Percentiles rank a stretch among this genome's conserved stretches.
Evolutionary conservation across 2,797 vertebrate species (phyloP).

Genomic region (Siniperca scherzeri): DNA sequence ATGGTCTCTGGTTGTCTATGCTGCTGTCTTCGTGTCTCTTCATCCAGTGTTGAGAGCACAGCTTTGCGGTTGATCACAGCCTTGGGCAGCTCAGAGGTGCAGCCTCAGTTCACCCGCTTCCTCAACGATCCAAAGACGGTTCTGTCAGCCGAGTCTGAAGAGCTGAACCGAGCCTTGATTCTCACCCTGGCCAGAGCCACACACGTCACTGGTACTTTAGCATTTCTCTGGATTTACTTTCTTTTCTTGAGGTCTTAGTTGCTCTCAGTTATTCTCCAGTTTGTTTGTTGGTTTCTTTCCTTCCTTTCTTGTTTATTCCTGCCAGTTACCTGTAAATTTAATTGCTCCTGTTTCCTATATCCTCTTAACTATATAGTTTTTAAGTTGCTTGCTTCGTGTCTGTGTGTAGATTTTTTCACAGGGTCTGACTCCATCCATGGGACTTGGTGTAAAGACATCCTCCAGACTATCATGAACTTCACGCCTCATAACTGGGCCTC

Average conservation of each 20-base stretch:
- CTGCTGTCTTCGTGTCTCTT: slow-evolving; percentile 15
- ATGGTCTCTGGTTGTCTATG: not conserved
- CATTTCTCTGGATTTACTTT: not conserved
- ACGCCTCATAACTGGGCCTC: slow-evolving; percentile 99
- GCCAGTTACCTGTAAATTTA: not conserved
- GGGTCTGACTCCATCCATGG: slow-evolving; percentile 98
- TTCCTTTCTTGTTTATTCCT: not conserved
- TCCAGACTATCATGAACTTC: slow-evolving; percentile 99
- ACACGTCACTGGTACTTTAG: slow-evolving; percentile 92
- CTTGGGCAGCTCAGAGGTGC: slow-evolving; percentile 96
- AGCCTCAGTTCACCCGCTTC: slow-evolving; percentile 98
- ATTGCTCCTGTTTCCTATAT: not conserved
- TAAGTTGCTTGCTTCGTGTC: not conserved
- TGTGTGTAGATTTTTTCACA: slow-evolving; percentile 94
- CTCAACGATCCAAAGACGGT: slow-evolving; percentile 97
- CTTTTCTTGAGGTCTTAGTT: not conserved
- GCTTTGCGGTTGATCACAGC: slow-evolving; percentile 96
- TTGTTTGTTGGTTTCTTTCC: not conserved
- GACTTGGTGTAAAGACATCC: slow-evolving; percentile 99
- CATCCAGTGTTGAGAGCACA: slow-evolving; percentile 94
- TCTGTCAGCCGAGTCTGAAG: slow-evolving; percentile 96
- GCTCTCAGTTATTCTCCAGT: not conserved
- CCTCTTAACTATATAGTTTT: not conserved
- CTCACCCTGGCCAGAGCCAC: slow-evolving; percentile 97
- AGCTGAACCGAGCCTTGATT: slow-evolving; percentile 97